Evolutionary conservation across 2,113 vertebrate species (phyloP).

Genomic region (Ibidorhyncha struthersii): DNA sequence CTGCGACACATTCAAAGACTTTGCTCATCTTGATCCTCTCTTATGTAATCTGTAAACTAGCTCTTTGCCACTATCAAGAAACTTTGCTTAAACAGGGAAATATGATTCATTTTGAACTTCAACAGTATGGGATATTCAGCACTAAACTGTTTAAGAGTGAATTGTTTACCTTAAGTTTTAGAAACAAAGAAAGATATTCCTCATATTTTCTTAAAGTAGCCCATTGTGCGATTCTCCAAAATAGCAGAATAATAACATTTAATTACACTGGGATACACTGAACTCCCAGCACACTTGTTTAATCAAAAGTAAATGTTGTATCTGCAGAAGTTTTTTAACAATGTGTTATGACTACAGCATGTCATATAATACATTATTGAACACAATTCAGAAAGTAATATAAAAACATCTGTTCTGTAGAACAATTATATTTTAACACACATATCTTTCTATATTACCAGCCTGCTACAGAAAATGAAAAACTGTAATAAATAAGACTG

Average conservation of each 20-base stretch:
- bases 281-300: background rate
- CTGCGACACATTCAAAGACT: background rate
- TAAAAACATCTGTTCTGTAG: slow-evolving; percentile 1
- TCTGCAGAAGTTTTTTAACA: slow-evolving; percentile 11
- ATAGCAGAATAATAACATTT: background rate
- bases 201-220: background rate
- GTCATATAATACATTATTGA: background rate
- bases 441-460: background rate
- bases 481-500: background rate
- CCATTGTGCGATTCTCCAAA: background rate
- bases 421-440: background rate
- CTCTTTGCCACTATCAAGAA: background rate
- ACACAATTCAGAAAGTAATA: background rate
- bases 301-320: slow-evolving; percentile 35
- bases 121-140: background rate
- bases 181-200: background rate
- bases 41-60: background rate
- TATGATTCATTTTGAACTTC: background rate
- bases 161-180: background rate
- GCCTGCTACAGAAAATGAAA: background rate
- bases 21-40: background rate
- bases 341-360: background rate
- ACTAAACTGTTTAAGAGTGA: background rate
- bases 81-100: background rate
- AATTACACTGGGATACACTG: background rate